phyloP scores from a whole-genome alignment of 2,888 invertebrate species.

The Tetheella fluctuosa region DNA sequence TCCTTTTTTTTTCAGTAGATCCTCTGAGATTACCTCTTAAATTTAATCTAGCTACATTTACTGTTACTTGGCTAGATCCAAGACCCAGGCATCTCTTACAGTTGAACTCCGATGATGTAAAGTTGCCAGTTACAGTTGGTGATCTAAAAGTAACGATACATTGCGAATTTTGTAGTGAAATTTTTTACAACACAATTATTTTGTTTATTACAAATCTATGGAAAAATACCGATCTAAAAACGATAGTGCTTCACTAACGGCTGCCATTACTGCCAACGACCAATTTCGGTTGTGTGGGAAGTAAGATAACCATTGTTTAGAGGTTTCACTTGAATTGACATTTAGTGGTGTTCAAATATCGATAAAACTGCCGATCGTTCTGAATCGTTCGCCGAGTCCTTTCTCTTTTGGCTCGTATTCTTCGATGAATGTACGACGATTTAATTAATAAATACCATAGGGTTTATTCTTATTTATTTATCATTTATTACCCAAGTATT shows the following conservation, averaged over 20 bases:
- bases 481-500: background rate
- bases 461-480: background rate
- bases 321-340: constrained; percentile 13
- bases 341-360: background rate
- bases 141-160: no score
- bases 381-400: background rate
- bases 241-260: constrained; percentile 12
- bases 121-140: no score
- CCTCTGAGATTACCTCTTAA: no score
- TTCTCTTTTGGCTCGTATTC: background rate
- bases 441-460: background rate
- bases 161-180: no score
- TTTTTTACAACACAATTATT: no score
- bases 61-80: no score
- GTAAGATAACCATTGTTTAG: constrained; percentile 11
- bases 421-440: background rate
- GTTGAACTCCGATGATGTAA: no score
- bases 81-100: no score
- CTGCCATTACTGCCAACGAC: constrained; percentile 14
- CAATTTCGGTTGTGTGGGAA: constrained; percentile 15
- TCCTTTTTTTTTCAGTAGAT: no score
- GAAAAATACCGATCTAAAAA: constrained; percentile 4
- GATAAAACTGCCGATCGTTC: background rate
- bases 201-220: background rate
- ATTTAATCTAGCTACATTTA: no score